A percentile compares a stretch with the other conserved stretches of the same genome.
phyloP scores from a whole-genome alignment of 2,113 vertebrate species.

The Columba janthina region DNA sequence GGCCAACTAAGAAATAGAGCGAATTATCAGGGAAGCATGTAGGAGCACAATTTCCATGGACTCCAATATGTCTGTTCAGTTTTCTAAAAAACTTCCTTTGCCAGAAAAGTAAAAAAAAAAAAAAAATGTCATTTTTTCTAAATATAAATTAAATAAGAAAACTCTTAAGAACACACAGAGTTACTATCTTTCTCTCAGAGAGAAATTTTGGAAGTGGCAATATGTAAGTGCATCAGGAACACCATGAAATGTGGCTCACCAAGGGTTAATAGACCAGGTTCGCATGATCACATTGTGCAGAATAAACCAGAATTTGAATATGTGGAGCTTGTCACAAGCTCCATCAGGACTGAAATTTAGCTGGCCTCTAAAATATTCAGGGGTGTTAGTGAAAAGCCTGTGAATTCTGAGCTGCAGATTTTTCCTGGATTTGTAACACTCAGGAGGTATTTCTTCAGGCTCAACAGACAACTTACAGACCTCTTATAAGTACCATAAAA shows the following conservation, averaged over 20 bases:
- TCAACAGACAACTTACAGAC: conserved; percentile 50
- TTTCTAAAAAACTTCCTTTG: neutral
- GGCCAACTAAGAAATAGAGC: neutral
- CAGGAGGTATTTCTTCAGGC: conserved; percentile 37
- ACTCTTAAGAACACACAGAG: neutral
- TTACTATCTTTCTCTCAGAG: neutral
- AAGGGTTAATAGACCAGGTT: neutral
- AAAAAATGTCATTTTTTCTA: neutral
- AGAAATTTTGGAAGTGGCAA: neutral
- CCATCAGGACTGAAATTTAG: neutral
- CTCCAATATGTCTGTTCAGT: neutral
- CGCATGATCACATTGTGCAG: neutral
- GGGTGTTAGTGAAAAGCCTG: neutral
- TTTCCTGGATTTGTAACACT: conserved; percentile 19
- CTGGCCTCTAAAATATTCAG: neutral
- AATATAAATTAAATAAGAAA: neutral
- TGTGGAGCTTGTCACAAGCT: neutral
- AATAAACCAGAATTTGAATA: neutral
- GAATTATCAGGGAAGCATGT: neutral
- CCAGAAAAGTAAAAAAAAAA: neutral
- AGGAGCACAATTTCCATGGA: neutral
- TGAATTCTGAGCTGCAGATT: conserved; percentile 8
- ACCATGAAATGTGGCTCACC: neutral
- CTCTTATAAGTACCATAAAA: conserved; percentile 43
- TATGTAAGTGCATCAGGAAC: neutral